Evolutionary conservation across 2,797 vertebrate species (phyloP).

Genomic region (Dendrocincla fuliginosa): DNA sequence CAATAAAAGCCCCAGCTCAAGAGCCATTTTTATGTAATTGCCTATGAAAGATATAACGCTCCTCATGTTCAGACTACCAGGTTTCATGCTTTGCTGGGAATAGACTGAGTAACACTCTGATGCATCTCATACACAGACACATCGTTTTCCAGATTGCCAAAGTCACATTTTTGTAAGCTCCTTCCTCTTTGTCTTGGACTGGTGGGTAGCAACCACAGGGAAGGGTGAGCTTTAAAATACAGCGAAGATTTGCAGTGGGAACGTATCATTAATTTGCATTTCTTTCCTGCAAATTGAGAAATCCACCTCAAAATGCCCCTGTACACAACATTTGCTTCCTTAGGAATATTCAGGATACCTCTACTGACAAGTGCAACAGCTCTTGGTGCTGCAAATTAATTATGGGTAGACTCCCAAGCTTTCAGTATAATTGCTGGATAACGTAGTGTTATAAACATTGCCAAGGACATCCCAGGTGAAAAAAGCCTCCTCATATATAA

Average conservation of each 20-base stretch:
- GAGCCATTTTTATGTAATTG: not conserved
- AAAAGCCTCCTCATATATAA: not conserved
- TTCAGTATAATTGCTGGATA: not conserved
- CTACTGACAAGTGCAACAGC: not conserved
- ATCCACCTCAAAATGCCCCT: not conserved
- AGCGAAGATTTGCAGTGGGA: not conserved
- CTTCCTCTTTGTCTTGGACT: not conserved
- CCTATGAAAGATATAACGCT: not conserved
- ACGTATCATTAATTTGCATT: not conserved
- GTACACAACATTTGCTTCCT: not conserved
- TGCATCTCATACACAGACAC: not conserved
- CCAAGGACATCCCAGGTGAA: not conserved
- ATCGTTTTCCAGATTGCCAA: not conserved
- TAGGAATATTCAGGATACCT: not conserved
- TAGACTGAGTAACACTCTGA: not conserved
- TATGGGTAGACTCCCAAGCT: not conserved
- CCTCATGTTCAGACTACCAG: not conserved
- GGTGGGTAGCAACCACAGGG: not conserved
- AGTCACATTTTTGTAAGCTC: not conserved
- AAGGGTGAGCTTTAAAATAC: not conserved
- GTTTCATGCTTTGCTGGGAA: not conserved
- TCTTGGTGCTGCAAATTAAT: not conserved
- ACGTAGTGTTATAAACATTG: slow-evolving; percentile 6
- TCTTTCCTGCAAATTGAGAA: not conserved
- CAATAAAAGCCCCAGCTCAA: not conserved